Percentiles rank a stretch among this genome's conserved stretches.
Evolutionary conservation across 2,113 vertebrate species (phyloP).

Genomic region (Leiothrix lutea): DNA sequence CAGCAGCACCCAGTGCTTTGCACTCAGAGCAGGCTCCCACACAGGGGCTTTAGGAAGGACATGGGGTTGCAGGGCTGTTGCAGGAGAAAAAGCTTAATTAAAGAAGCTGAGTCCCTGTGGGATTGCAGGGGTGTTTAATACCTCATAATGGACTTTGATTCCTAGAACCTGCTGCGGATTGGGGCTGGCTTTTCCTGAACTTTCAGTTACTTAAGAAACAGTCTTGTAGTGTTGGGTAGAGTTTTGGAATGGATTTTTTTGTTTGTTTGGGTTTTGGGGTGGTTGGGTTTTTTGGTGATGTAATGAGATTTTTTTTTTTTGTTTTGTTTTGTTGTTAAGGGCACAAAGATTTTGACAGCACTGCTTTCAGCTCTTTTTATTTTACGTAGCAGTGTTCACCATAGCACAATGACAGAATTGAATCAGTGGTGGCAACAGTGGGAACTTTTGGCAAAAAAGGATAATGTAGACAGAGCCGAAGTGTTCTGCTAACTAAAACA

Average conservation of each 20-base stretch:
- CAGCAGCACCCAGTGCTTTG: neutral
- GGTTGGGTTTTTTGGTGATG: neutral
- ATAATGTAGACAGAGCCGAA: conserved; percentile 49
- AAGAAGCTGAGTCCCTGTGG: neutral
- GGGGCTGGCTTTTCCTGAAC: neutral
- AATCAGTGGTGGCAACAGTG: conserved; percentile 49
- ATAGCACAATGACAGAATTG: conserved; percentile 45
- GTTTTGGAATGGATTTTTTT: neutral
- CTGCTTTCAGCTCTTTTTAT: conserved; percentile 31
- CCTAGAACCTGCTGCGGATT: neutral
- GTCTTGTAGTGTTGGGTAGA: neutral
- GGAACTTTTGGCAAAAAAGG: conserved; percentile 53
- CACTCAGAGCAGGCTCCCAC: neutral
- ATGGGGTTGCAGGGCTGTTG: neutral
- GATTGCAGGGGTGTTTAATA: neutral
- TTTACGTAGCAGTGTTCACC: neutral
- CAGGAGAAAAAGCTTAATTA: neutral
- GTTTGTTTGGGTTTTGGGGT: neutral
- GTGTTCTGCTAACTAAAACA: conserved; percentile 51
- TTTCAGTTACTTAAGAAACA: neutral
- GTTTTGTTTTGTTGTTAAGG: neutral
- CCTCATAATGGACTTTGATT: neutral
- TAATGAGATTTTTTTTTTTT: neutral
- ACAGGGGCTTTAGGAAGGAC: neutral
- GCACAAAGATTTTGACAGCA: neutral